A percentile compares a stretch with the other conserved stretches of the same genome.
Evolutionary conservation across 2,113 vertebrate species (phyloP).

Genomic region (Hydrolagus affinis): DNA sequence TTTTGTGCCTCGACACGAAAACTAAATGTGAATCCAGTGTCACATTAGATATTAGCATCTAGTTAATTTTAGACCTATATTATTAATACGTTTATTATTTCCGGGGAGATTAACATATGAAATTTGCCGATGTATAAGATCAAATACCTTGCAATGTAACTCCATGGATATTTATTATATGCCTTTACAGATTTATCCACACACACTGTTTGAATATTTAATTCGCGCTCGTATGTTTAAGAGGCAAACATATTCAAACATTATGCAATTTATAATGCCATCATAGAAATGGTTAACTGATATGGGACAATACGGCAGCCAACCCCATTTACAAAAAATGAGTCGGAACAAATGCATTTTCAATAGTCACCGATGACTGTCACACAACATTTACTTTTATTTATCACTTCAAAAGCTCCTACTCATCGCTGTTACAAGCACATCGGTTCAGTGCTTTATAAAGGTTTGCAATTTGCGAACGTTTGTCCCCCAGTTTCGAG

Average conservation of each 20-base stretch:
- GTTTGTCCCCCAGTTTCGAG: background rate
- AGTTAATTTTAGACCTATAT: background rate
- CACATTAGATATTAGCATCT: background rate
- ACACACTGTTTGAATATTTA: conserved; percentile 11
- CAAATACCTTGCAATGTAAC: background rate
- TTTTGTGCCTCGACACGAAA: background rate
- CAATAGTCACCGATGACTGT: conserved; percentile 32
- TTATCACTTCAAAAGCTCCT: conserved; percentile 29
- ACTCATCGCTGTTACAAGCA: conserved; percentile 23
- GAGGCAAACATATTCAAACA: background rate
- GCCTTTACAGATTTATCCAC: background rate
- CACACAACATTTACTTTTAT: conserved; percentile 31
- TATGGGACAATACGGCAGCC: conserved; percentile 12
- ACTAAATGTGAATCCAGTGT: background rate
- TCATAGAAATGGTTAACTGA: conserved; percentile 6
- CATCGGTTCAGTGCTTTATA: background rate
- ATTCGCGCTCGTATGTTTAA: background rate
- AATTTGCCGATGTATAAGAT: background rate
- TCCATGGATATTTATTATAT: background rate
- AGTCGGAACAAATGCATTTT: conserved; percentile 32
- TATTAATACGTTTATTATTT: background rate
- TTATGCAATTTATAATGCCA: background rate
- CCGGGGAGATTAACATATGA: background rate
- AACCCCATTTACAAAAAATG: conserved; percentile 28
- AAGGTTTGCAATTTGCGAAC: background rate